These are phyloP conservation scores for Lucilia sericata DNA, from an alignment of 1,140 invertebrate genomes.

Conservation along the genomic window DNA sequence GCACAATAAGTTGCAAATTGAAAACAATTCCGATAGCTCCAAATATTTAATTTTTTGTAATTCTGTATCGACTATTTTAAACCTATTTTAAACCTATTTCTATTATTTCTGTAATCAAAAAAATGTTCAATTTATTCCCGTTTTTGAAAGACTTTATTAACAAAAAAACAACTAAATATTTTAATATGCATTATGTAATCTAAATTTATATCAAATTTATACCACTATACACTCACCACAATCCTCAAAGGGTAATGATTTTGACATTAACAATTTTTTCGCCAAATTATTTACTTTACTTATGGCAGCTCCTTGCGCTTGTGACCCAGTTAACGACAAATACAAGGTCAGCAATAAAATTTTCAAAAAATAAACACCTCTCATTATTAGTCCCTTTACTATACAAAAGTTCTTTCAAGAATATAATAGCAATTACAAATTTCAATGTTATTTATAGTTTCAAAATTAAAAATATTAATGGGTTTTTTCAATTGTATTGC, in stretches of 20 bases:
- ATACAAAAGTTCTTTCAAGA: background rate
- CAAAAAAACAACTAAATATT: no score
- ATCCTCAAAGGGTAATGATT: conserved; percentile 48
- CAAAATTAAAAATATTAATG: background rate
- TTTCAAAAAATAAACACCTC: conserved; percentile 34
- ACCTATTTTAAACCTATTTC: no score
- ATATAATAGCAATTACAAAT: background rate
- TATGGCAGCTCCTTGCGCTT: background rate
- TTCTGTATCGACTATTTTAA: no score
- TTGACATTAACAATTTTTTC: conserved; percentile 37
- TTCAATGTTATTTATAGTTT: conserved; percentile 4
- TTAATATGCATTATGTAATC: no score
- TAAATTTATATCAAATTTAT: no score
- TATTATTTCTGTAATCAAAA: no score
- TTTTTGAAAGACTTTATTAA: no score
- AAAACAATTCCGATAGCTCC: no score
- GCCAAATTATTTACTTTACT: conserved; percentile 5
- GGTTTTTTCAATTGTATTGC: background rate
- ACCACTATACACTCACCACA: conserved; percentile 43
- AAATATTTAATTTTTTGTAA: no score
- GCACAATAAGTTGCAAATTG: no score
- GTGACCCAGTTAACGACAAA: no score
- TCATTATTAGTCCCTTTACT: background rate
- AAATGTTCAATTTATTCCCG: no score
- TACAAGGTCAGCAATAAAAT: conserved; percentile 10